Percentiles rank a stretch among this genome's conserved stretches.
Evolutionary conservation across 2,888 invertebrate genomes (phyloP).

Genomic region (Sisyra terminalis): DNA sequence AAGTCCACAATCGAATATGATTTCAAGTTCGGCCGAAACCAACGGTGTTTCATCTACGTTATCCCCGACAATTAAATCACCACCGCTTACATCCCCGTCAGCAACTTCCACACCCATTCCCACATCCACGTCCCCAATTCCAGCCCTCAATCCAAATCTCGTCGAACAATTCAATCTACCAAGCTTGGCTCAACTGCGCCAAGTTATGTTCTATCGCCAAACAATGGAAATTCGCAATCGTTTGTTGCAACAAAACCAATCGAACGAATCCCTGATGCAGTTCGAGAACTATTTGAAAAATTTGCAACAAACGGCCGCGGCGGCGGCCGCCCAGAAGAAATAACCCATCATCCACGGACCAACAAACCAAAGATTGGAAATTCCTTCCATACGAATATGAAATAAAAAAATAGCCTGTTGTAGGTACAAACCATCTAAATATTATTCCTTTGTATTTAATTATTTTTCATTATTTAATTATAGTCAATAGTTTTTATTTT

Average conservation of each 20-base stretch:
- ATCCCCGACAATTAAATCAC: constrained; percentile 4
- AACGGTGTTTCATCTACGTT: no score
- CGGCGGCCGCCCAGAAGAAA: not conserved
- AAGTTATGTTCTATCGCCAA: constrained; percentile 23
- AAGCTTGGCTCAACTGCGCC: constrained; percentile 26
- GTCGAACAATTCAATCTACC: constrained; percentile 27
- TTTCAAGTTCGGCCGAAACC: constrained; percentile 2
- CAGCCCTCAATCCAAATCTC: constrained; percentile 19
- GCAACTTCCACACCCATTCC: constrained; percentile 9
- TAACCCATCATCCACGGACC: no score
- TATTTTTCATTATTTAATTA: no score
- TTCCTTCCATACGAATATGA: no score
- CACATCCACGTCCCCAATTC: constrained; percentile 14
- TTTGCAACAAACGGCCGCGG: constrained; percentile 16
- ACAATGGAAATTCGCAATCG: constrained; percentile 22
- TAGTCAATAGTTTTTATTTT: no score
- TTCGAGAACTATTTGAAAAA: constrained; percentile 26
- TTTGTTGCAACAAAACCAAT: constrained; percentile 16
- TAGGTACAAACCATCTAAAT: no score
- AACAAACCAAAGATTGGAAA: no score
- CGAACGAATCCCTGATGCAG: constrained; percentile 22
- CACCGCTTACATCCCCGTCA: not conserved
- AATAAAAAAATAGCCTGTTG: no score
- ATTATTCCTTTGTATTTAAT: no score
- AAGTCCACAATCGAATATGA: constrained; percentile 6